These are phyloP conservation scores for Chiroxiphia lanceolata DNA, from an alignment of 2,797 vertebrate genomes.

Conservation along the genomic window DNA sequence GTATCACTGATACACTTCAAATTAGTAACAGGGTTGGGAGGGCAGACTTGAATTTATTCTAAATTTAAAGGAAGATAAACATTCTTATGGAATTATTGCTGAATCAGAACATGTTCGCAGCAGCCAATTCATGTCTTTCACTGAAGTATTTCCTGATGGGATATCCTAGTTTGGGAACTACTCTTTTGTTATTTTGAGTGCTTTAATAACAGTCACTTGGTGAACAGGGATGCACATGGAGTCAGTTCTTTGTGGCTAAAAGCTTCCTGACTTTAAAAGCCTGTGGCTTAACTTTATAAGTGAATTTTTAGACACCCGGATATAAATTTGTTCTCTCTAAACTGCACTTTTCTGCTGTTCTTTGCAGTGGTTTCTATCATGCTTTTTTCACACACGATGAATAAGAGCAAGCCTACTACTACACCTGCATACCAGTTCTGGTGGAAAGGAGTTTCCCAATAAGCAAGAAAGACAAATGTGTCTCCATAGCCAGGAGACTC, in stretches of 20 bases:
- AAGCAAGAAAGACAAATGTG: neutral
- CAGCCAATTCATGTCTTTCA: neutral
- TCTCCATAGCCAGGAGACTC: neutral
- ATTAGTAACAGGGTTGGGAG: neutral
- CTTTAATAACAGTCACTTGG: neutral
- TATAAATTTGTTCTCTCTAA: neutral
- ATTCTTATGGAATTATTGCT: neutral
- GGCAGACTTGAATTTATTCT: neutral
- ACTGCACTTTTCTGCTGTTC: neutral
- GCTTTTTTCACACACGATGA: neutral
- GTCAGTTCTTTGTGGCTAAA: neutral
- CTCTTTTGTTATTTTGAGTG: neutral
- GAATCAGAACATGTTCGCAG: neutral
- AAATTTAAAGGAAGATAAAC: neutral
- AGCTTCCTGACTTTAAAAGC: neutral
- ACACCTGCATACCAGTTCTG: neutral
- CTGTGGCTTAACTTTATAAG: neutral
- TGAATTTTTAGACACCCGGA: neutral
- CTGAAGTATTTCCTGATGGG: neutral
- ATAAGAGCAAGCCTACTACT: neutral
- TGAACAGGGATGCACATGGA: neutral
- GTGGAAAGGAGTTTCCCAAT: neutral
- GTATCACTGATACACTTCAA: rapidly evolving
- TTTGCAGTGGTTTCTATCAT: neutral
- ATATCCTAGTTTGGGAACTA: neutral